Base-by-base conservation (phyloP, 2,797 vertebrate species). In the Pangasius larnaudii region DNA sequence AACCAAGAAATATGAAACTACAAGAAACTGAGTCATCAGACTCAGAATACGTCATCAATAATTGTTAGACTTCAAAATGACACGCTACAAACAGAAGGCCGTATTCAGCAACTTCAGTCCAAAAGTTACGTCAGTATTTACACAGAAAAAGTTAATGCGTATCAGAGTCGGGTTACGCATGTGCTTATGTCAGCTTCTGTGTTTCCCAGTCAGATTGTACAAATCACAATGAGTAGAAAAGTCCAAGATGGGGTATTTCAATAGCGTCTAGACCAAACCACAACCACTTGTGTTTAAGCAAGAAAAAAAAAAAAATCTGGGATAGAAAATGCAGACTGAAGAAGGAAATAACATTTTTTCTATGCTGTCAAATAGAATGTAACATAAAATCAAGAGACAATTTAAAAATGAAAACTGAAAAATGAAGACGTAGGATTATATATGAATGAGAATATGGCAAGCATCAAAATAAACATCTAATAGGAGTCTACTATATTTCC, bases 61-160 rank as follows among this genome's bases (percentile, higher is more conserved):
- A 19, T 67, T 65, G 59, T n/a, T 67, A 83, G 61, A 33, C 27
- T 65, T 67, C 3, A 51, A 82, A 83, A 63, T 27, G 13, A n/a
- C 80, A 83, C 39, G 67, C 42, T 83, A 30, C 16, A 67, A 83
- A 83, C 81, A 49, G 6, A n/a, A 63, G 27, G 59, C 39, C 3
- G 9, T 5, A 18, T 46, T 67, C n/a, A 33, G 81, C 1, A 18
- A 67, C 61, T 67, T 49, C 0, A 49, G 39, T 30, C 59, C 59
- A 83, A 46, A 82, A n/a, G n/a, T 46, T 16, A 63, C 39, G 24
- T 82, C 36, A 18, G 39, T 63, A 42, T 81, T 81, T 42, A 81
- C 6, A 24, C 79, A 82, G 7, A 49, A 16, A 83, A 65, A 46
- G 36, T n/a, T 63, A 2, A 27, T 65, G 42, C 27, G 11, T 19